Conservation (phyloP, 2,113 vertebrate species). For the Elachura formosa region DNA sequence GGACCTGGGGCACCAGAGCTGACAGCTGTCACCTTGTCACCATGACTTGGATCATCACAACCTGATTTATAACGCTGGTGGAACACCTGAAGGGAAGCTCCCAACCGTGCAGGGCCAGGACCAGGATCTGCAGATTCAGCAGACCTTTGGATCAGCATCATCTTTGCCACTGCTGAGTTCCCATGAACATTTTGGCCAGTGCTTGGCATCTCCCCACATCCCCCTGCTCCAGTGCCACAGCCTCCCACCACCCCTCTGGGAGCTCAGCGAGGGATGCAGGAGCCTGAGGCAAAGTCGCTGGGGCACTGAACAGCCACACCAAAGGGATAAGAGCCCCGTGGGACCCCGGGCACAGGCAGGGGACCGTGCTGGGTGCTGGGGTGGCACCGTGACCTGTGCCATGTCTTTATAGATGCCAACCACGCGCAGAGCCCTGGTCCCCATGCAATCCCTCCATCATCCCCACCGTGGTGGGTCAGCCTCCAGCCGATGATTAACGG, state of each 20-base stretch:
- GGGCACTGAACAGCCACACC: neutral
- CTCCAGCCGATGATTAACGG: constrained; percentile 32
- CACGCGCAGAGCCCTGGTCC: neutral
- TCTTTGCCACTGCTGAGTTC: neutral
- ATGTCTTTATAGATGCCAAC: neutral
- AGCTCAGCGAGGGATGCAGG: neutral
- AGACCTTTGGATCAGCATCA: neutral
- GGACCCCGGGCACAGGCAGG: neutral
- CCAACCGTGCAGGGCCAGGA: rapidly evolving
- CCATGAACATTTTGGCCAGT: rapidly evolving
- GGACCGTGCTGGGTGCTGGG: neutral
- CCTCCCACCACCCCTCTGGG: neutral
- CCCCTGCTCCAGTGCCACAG: neutral
- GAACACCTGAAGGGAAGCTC: neutral
- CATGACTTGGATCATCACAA: rapidly evolving
- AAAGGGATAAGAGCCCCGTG: rapidly evolving
- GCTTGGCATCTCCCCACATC: rapidly evolving
- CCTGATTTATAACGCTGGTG: rapidly evolving
- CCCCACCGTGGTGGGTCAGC: constrained; percentile 11
- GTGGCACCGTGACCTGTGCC: rapidly evolving
- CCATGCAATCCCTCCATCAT: neutral
- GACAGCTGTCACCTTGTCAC: neutral
- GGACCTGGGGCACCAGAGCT: neutral
- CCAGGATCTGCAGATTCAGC: neutral
- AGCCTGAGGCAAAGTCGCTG: rapidly evolving